These are phyloP conservation scores for Gyrodactylus bullatarudis DNA, from an alignment of 1,140 invertebrate genomes.

Conservation along the genomic window DNA sequence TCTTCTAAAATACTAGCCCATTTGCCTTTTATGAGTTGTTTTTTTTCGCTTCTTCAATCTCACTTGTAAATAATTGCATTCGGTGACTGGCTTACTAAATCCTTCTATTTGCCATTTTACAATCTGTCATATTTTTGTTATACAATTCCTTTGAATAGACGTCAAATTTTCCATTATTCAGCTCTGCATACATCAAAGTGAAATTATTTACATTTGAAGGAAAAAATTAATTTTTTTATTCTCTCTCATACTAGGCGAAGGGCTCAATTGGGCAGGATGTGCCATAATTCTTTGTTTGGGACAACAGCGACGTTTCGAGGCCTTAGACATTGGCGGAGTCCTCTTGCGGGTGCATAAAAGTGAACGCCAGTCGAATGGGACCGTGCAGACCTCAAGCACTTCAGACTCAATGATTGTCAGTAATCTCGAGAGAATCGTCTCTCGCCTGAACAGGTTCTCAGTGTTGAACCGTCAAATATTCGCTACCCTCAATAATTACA, in stretches of 20 bases:
- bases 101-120: no score
- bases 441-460: slow-evolving; percentile 78
- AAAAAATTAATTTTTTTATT: not conserved
- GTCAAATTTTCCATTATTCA: no score
- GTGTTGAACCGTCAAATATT: slow-evolving; percentile 94
- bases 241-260: slow-evolving; percentile 40
- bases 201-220: no score
- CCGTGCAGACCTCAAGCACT: slow-evolving; percentile 66
- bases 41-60: no score
- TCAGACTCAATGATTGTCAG: not conserved
- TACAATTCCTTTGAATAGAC: no score
- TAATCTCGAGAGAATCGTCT: slow-evolving; percentile 59
- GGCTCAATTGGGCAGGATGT: slow-evolving; percentile 89
- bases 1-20: no score
- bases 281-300: slow-evolving; percentile 82
- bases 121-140: no score
- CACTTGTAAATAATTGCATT: no score
- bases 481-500: slow-evolving; percentile 70
- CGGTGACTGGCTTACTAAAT: no score
- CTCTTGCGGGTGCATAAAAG: slow-evolving; percentile 73
- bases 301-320: slow-evolving; percentile 79
- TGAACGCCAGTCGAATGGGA: slow-evolving; percentile 70
- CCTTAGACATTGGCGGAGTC: slow-evolving; percentile 92
- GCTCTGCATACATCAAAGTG: no score
- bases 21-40: no score